Evolutionary conservation across 1,140 invertebrate species (phyloP).

Genomic region (Aricia agestis): DNA sequence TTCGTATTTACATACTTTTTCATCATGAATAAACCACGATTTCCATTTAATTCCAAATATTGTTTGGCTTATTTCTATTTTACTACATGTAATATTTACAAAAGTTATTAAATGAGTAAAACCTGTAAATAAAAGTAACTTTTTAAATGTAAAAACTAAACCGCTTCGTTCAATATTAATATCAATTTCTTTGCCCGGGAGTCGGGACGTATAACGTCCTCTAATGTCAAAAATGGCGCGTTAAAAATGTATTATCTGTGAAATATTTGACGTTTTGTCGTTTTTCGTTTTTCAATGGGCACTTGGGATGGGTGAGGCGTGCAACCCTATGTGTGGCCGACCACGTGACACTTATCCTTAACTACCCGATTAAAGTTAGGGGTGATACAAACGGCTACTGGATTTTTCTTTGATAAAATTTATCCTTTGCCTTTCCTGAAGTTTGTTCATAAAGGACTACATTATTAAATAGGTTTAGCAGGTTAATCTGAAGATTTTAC

Average conservation of each 20-base stretch:
- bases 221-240: not conserved
- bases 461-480: no score
- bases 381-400: not conserved
- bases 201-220: not conserved
- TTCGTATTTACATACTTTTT: constrained; percentile 1
- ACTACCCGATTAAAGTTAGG: constrained; percentile 22
- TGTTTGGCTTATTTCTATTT: not conserved
- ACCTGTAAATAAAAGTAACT: not conserved
- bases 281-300: constrained; percentile 17
- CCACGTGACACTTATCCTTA: constrained; percentile 65
- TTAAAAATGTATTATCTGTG: constrained; percentile 13
- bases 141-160: not conserved
- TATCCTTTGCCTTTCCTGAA: no score
- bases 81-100: not conserved
- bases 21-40: not conserved
- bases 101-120: not conserved
- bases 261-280: constrained; percentile 14
- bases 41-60: not conserved
- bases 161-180: not conserved
- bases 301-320: constrained; percentile 17
- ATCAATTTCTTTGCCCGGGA: not conserved
- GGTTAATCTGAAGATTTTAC: no score
- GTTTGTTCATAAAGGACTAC: no score
- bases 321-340: constrained; percentile 34
- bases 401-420: not conserved